Evolutionary conservation across 1,140 invertebrate species (phyloP), one percentile per base, ranked within the genome.

Genomic region (Microplitis mediator): DNA sequence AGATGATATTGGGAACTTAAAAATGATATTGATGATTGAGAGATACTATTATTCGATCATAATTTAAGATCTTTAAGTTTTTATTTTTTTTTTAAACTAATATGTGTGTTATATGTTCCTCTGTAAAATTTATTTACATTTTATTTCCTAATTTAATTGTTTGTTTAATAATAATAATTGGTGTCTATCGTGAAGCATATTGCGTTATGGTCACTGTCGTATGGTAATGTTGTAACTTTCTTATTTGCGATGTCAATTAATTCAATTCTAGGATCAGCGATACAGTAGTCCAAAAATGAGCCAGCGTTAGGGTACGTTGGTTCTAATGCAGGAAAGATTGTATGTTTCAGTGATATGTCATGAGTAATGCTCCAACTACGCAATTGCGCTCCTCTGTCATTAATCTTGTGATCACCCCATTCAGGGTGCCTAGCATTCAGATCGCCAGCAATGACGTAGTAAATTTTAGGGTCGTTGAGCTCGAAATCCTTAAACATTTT

Each of bases 401-500:
- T 71, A 6, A 16, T 31, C 4, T 9, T 32, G 4, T 3, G 5
- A 52, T 75, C 64, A 1, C 69, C 69, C 74, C 69, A 75, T 3
- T 35, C 9, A 6, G 11, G 52, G 14, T 51, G 16, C 50, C 61
- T 35, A 2, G 69, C 66, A 39, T 75, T 75, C 5, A 72, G 34
- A 23, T 75, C 74, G 1, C 70, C 74, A 45, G 70, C 69, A 4
- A 74, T 50, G 16, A 71, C 56, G 31, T 67, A 74, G 16, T 61
- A 71, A 9, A 2, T 74, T 5, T 74, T 56, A 31, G 16, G 14
- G 3, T 70, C 9, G 34, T 70, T 4, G 2, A 69, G 31, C 32
- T 65, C 54, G 23, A 69, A 11, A 13, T 65, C 39, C 32, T 34
- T 16, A n/a, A 69, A 54, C 2, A 73, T 0, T 60, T 54, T 31